These are phyloP conservation scores for Pachyramphus minor DNA, from an alignment of 2,113 vertebrate species.

Conservation along the genomic window DNA sequence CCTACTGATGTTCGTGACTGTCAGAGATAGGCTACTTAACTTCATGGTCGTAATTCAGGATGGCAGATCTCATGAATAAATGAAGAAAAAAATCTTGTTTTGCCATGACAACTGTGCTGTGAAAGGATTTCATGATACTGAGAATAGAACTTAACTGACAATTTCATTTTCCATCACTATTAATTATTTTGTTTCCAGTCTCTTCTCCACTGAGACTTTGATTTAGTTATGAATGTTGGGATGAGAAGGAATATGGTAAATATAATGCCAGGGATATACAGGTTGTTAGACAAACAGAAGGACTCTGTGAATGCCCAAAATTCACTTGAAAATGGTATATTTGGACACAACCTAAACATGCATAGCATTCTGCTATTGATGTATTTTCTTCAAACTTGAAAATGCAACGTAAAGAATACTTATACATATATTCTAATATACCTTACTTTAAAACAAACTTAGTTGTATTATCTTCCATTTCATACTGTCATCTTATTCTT, in stretches of 20 bases:
- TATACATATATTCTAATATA: neutral
- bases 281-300: neutral
- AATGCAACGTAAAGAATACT: neutral
- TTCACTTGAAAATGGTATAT: neutral
- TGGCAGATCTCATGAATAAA: conserved; percentile 54
- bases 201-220: neutral
- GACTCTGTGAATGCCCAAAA: neutral
- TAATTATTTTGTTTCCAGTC: conserved; percentile 42
- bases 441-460: neutral
- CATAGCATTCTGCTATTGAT: neutral
- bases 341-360: neutral
- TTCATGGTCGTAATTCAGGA: neutral
- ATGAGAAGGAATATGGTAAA: neutral
- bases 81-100: conserved; percentile 12
- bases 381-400: neutral
- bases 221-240: neutral
- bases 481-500: neutral
- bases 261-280: neutral
- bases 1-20: neutral
- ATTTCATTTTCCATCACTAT: conserved; percentile 31
- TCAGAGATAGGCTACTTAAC: neutral
- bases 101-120: conserved; percentile 29
- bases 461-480: neutral
- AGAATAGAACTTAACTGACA: conserved; percentile 34
- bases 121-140: conserved; percentile 17